Percentiles rank a stretch among this genome's conserved stretches.
phyloP scores from a whole-genome alignment of 2,797 vertebrate genomes.

The Notolepis coatsorum region DNA sequence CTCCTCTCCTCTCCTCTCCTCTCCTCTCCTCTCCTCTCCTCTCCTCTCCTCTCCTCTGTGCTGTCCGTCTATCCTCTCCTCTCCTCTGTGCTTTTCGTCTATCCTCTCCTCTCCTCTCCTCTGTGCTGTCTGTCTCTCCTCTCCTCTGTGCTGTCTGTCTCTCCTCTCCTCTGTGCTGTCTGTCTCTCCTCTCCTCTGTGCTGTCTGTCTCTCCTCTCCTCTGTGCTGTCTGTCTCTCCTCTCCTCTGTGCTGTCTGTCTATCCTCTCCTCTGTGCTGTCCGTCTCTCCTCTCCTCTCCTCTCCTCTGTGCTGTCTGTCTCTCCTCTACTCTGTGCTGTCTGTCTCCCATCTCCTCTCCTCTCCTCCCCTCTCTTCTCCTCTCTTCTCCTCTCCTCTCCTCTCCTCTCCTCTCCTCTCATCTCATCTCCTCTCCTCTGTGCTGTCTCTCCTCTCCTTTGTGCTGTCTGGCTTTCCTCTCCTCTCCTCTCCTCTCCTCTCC shows the following conservation, averaged over 20 bases:
- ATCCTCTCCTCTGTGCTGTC: no score
- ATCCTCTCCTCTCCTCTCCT: background rate
- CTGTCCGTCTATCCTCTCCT: conserved; percentile 8
- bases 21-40: conserved; percentile 48
- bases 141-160: no score
- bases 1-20: conserved; percentile 44
- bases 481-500: conserved; percentile 4
- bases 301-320: no score
- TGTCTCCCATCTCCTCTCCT: no score
- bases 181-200: background rate
- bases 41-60: background rate
- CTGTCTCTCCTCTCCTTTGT: background rate
- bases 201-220: conserved; percentile 5
- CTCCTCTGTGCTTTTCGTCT: conserved; percentile 16
- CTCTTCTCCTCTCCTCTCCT: background rate
- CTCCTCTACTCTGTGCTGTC: conserved; percentile 8
- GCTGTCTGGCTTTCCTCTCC: background rate
- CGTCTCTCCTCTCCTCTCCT: no score
- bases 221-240: background rate
- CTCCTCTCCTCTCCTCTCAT: background rate
- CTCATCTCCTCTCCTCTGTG: no score
- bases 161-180: background rate
- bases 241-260: no score
- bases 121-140: background rate
- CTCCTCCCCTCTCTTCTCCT: conserved; percentile 17